Conservation (phyloP, 2,113 vertebrate genomes). For the Benitochromis conjunctus region DNA sequence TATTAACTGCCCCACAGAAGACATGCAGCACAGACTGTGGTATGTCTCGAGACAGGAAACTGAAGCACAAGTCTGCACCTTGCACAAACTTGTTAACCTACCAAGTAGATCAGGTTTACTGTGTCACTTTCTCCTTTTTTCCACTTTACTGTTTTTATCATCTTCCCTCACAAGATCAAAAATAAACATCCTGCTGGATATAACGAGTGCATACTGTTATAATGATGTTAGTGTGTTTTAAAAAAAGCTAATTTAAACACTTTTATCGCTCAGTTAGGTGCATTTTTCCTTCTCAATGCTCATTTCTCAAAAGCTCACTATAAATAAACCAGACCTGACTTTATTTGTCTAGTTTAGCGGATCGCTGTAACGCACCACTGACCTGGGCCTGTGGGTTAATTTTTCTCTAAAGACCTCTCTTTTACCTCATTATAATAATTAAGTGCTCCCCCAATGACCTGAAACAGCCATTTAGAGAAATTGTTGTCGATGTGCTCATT, state of each 20-base stretch:
- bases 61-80: neutral
- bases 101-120: neutral
- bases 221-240: neutral
- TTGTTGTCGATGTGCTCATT: conserved; percentile 42
- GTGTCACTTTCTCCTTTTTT: neutral
- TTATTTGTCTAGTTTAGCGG: neutral
- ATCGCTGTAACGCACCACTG: neutral
- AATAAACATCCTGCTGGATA: neutral
- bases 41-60: neutral
- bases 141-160: neutral
- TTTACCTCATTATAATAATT: conserved; percentile 57
- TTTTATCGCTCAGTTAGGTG: neutral
- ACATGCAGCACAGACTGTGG: neutral
- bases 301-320: neutral
- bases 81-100: neutral
- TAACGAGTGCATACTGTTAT: neutral
- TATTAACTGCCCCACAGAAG: neutral
- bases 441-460: conserved; percentile 46
- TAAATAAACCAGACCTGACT: neutral
- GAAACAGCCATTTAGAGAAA: conserved; percentile 50
- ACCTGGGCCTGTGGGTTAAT: conserved; percentile 9
- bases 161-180: neutral
- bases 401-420: conserved; percentile 49
- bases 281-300: neutral
- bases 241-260: neutral